A percentile compares a stretch with the other conserved stretches of the same genome.
Evolutionary conservation across 2,797 vertebrate species (phyloP).

Genomic region (Artibeus jamaicensis): DNA sequence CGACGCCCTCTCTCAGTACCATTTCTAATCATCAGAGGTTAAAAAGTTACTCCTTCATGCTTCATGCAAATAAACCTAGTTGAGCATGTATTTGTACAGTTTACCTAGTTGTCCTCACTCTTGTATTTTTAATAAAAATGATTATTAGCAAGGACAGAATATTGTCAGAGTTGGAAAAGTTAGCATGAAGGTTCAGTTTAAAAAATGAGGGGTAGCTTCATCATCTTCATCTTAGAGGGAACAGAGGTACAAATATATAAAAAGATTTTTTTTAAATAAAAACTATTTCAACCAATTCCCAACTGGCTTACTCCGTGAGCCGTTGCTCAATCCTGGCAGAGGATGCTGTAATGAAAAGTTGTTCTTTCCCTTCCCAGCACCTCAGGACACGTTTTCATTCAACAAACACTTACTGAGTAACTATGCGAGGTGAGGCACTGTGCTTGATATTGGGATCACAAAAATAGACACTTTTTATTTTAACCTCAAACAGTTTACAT

Average conservation of each 20-base stretch:
- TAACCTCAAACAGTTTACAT: neutral
- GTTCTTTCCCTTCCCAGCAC: neutral
- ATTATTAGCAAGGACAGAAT: neutral
- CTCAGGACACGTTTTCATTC: neutral
- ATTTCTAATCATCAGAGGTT: neutral
- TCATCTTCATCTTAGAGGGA: neutral
- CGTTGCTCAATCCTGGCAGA: neutral
- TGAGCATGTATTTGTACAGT: neutral
- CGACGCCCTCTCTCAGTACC: neutral
- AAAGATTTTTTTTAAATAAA: neutral
- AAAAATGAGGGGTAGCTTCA: neutral
- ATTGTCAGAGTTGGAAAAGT: neutral
- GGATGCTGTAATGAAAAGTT: neutral
- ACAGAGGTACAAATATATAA: neutral
- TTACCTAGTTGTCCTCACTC: neutral
- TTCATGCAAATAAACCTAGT: neutral
- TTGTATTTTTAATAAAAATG: neutral
- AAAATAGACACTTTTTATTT: neutral
- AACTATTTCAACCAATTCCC: neutral
- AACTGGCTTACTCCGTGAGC: neutral
- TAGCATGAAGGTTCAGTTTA: neutral
- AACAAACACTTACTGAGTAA: neutral
- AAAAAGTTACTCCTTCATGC: neutral
- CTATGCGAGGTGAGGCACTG: neutral
- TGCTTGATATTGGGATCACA: neutral